These are phyloP conservation scores for Barbus barbus DNA, from an alignment of 2,113 vertebrate genomes.

Conservation along the genomic window DNA sequence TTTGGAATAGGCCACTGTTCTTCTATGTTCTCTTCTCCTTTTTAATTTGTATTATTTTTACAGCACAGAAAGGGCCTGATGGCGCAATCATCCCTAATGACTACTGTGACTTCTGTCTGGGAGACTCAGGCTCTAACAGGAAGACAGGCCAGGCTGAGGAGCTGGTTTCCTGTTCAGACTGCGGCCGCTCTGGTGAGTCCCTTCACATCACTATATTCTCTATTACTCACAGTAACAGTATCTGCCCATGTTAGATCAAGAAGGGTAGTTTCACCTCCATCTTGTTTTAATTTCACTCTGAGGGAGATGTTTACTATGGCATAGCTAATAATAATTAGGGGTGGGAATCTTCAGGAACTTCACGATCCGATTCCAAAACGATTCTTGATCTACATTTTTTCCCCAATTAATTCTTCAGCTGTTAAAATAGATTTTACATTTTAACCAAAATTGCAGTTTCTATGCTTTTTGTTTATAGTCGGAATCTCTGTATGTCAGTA, in stretches of 20 bases:
- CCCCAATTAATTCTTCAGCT: too few species aligned
- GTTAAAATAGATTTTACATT: too few species aligned
- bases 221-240: slow-evolving; percentile 14
- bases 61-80: slow-evolving; percentile 94
- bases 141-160: slow-evolving; percentile 95
- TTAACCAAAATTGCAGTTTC: too few species aligned
- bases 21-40: not conserved
- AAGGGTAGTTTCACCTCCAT: slow-evolving; percentile 3
- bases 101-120: slow-evolving; percentile 99
- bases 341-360: too few species aligned
- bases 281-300: not conserved
- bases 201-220: not conserved
- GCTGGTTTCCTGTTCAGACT: slow-evolving; percentile 97
- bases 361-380: too few species aligned
- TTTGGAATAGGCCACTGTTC: not conserved
- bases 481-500: too few species aligned
- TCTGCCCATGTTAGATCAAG: slow-evolving; percentile 34
- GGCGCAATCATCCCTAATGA: slow-evolving; percentile 94
- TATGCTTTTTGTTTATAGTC: too few species aligned
- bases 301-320: not conserved
- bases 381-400: too few species aligned
- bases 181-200: slow-evolving; percentile 97
- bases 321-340: not conserved
- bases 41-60: slow-evolving; percentile 16
- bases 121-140: slow-evolving; percentile 93